Evolutionary conservation across 1,140 invertebrate species (phyloP).

Genomic region (Penaeus indicus): DNA sequence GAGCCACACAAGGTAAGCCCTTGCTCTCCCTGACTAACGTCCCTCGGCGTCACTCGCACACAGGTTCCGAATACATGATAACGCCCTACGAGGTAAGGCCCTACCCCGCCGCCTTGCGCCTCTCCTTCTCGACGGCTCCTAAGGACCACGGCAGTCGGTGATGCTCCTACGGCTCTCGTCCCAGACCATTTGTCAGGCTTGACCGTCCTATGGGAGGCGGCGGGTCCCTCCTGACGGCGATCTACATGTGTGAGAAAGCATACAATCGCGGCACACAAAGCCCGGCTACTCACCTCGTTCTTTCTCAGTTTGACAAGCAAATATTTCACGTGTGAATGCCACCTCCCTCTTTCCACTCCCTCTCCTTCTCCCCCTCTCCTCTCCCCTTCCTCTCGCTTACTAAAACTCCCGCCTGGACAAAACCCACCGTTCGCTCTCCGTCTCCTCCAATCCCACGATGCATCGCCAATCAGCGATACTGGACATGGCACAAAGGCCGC

Average conservation of each 20-base stretch:
- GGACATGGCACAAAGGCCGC: conserved; percentile 1
- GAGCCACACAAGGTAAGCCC: too few species aligned
- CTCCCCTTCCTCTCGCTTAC: conserved; percentile 17
- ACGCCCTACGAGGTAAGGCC: too few species aligned
- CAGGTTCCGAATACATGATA: too few species aligned
- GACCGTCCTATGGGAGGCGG: too few species aligned
- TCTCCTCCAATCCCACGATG: conserved; percentile 32
- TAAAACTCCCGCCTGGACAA: conserved; percentile 20
- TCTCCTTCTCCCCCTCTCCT: neutral
- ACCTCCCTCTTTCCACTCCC: neutral
- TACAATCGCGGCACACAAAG: conserved; percentile 56
- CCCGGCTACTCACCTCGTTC: conserved; percentile 47
- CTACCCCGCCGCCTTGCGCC: too few species aligned
- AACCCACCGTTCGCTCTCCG: neutral
- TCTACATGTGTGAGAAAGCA: conserved; percentile 56
- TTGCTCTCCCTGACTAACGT: too few species aligned
- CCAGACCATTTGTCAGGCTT: too few species aligned
- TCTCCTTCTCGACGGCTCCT: too few species aligned
- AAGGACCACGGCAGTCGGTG: too few species aligned
- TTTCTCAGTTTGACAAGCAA: conserved; percentile 58
- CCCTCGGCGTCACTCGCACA: too few species aligned
- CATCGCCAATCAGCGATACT: conserved; percentile 32
- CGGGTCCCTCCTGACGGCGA: neutral
- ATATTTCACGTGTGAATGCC: conserved; percentile 57
- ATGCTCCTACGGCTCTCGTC: too few species aligned